phyloP scores from a whole-genome alignment of 2,888 invertebrate species.

The Anorthoa munda region DNA sequence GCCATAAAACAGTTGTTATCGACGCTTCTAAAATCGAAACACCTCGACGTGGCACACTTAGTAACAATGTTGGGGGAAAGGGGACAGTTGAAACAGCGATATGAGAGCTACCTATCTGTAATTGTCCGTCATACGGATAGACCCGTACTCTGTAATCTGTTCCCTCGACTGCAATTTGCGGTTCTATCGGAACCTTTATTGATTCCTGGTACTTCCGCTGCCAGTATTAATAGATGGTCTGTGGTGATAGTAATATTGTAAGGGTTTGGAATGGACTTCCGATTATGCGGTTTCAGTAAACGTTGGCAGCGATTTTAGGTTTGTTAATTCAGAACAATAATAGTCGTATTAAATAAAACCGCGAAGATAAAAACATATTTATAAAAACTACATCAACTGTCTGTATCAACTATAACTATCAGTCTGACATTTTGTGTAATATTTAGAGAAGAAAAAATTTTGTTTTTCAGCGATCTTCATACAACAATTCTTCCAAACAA shows the following conservation, averaged over 20 bases:
- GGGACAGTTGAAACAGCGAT: slow-evolving; percentile 29
- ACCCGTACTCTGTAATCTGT: slow-evolving; percentile 38
- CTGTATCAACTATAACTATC: too few species aligned
- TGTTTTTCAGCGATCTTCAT: too few species aligned
- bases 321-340: neutral
- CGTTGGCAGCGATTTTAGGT: neutral
- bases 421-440: too few species aligned
- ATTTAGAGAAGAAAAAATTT: neutral
- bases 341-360: neutral
- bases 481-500: too few species aligned
- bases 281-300: slow-evolving; percentile 5
- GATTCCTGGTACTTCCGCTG: slow-evolving; percentile 22
- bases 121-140: slow-evolving; percentile 30
- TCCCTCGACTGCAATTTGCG: slow-evolving; percentile 39
- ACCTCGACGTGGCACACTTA: slow-evolving; percentile 38
- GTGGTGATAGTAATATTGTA: slow-evolving; percentile 2
- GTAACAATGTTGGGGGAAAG: slow-evolving; percentile 55
- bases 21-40: slow-evolving; percentile 54
- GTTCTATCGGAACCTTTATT: slow-evolving; percentile 36
- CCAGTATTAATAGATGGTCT: slow-evolving; percentile 24
- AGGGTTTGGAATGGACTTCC: neutral
- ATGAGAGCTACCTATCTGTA: slow-evolving; percentile 25
- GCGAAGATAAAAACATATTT: too few species aligned
- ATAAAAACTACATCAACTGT: too few species aligned
- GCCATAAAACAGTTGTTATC: slow-evolving; percentile 61